Evolutionary conservation across 2,113 vertebrate species (phyloP).

Genomic region (Rhinolophus ferrumequinum): DNA sequence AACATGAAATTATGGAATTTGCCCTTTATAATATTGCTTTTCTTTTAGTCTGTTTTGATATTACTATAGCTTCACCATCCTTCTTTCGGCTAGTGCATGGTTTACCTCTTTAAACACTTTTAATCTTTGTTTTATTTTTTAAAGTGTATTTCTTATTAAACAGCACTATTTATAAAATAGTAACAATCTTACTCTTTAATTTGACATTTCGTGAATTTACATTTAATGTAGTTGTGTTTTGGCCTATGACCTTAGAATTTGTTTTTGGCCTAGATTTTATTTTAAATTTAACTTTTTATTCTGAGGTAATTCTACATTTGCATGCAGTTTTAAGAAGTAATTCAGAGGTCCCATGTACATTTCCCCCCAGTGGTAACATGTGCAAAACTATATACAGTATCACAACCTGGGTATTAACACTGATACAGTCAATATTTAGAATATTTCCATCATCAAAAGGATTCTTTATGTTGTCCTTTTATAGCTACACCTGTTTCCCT

Average conservation of each 20-base stretch:
- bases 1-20: neutral
- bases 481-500: neutral
- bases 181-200: neutral
- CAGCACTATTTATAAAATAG: neutral
- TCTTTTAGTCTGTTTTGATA: neutral
- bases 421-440: neutral
- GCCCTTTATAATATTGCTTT: neutral
- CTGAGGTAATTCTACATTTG: conserved; percentile 9
- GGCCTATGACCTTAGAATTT: neutral
- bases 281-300: neutral
- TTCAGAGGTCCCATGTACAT: neutral
- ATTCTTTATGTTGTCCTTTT: neutral
- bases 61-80: neutral
- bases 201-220: conserved; percentile 16
- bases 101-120: neutral
- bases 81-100: neutral
- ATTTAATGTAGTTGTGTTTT: neutral
- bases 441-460: conserved; percentile 21
- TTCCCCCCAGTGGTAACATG: neutral
- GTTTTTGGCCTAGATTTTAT: neutral
- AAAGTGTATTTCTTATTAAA: neutral
- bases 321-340: neutral
- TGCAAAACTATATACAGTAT: neutral
- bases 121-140: neutral
- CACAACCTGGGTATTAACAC: neutral